Evolutionary conservation across 2,888 invertebrate species (phyloP).

Genomic region (Zeuzera pyrina): DNA sequence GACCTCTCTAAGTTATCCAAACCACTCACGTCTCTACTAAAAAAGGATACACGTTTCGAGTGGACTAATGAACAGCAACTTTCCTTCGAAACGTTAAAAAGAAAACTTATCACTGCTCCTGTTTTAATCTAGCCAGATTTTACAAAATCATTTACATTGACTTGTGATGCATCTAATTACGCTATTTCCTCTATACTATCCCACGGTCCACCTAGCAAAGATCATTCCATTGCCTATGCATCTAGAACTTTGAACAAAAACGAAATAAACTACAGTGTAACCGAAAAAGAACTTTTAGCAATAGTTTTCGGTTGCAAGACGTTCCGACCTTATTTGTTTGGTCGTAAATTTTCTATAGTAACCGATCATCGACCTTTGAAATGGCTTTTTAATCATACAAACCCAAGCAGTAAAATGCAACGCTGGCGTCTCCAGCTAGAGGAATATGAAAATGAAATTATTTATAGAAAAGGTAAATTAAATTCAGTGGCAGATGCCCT

Average conservation of each 20-base stretch:
- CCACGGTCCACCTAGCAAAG: conserved; percentile 16
- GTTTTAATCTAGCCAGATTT: neutral
- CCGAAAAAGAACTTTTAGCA: conserved; percentile 18
- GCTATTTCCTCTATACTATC: conserved; percentile 19
- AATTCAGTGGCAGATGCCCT: conserved; percentile 18
- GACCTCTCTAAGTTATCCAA: conserved; percentile 21
- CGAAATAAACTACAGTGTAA: conserved; percentile 18
- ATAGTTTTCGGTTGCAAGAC: conserved; percentile 17
- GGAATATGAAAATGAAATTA: conserved; percentile 8
- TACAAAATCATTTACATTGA: conserved; percentile 14
- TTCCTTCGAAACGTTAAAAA: neutral
- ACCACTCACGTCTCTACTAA: conserved; percentile 19
- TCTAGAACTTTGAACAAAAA: conserved; percentile 20
- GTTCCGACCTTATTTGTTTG: conserved; percentile 18
- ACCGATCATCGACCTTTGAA: conserved; percentile 4
- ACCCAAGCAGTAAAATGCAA: neutral
- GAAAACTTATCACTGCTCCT: neutral
- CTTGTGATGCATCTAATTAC: conserved; percentile 21
- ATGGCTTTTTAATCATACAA: neutral
- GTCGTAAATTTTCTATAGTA: conserved; percentile 16
- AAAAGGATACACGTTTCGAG: neutral
- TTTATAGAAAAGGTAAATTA: conserved; percentile 15
- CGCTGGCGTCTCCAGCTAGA: conserved; percentile 5
- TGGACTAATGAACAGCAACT: conserved; percentile 1
- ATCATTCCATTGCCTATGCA: conserved; percentile 16